phyloP scores from a whole-genome alignment of 2,888 invertebrate species.

The Venusia cambrica region DNA sequence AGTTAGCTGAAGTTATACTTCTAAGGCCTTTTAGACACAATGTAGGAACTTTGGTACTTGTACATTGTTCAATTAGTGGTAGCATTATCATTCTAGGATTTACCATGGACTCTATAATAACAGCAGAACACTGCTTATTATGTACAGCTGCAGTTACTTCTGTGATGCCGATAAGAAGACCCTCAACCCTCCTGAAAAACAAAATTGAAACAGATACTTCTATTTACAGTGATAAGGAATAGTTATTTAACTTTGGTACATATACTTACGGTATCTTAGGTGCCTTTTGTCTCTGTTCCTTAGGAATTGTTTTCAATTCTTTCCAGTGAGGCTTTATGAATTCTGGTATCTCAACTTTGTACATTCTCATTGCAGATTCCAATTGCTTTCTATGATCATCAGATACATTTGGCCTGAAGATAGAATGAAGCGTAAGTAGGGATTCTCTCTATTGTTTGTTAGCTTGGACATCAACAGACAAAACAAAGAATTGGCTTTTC shows the following conservation, averaged over 20 bases:
- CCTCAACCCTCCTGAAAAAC: conserved; percentile 57
- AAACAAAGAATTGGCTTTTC: too few species aligned
- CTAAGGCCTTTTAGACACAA: conserved; percentile 61
- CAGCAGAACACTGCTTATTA: conserved; percentile 48
- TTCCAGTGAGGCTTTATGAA: conserved; percentile 65
- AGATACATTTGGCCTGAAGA: conserved; percentile 51
- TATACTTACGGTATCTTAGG: conserved; percentile 51
- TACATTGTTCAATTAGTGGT: conserved; percentile 59
- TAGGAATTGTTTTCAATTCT: conserved; percentile 57
- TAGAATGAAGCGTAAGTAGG: not conserved
- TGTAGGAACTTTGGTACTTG: conserved; percentile 46
- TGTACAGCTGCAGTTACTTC: conserved; percentile 49
- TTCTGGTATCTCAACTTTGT: conserved; percentile 51
- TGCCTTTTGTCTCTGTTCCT: conserved; percentile 58
- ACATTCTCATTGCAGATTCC: conserved; percentile 38
- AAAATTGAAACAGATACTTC: too few species aligned
- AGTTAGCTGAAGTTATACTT: conserved; percentile 40
- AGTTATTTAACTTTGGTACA: too few species aligned
- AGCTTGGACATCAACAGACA: too few species aligned
- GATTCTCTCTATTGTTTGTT: too few species aligned
- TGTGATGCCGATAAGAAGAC: conserved; percentile 63
- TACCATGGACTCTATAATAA: conserved; percentile 63
- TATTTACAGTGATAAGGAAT: too few species aligned
- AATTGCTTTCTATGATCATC: conserved; percentile 43
- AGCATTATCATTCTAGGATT: conserved; percentile 65